Conservation (phyloP, 2,113 vertebrate genomes). For the Cheilinus undulatus region DNA sequence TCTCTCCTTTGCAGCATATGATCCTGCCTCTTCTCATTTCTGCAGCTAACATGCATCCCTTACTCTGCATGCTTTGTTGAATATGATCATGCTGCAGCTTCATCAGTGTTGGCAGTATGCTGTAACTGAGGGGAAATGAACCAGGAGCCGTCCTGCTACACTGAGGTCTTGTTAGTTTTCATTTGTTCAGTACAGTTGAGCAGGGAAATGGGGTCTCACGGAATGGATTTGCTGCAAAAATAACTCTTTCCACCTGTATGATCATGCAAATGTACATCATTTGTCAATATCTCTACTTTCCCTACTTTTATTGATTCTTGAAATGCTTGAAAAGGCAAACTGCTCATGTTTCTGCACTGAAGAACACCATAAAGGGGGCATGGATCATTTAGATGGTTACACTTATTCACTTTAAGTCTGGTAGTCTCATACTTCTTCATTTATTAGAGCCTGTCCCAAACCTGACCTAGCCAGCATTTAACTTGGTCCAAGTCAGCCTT, state of each 20-base stretch:
- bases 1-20: constrained; percentile 18
- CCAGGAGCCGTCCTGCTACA: constrained; percentile 19
- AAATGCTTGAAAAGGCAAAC: constrained; percentile 14
- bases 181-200: constrained; percentile 51
- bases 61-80: constrained; percentile 50
- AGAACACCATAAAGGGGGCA: background rate
- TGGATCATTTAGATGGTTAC: background rate
- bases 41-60: constrained; percentile 50
- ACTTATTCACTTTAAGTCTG: background rate
- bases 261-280: constrained; percentile 46
- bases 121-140: constrained; percentile 71
- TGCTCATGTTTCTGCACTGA: background rate
- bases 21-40: constrained; percentile 49
- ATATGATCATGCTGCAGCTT: constrained; percentile 62
- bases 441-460: background rate
- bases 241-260: constrained; percentile 49
- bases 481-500: too few species aligned
- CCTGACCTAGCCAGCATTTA: background rate
- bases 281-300: constrained; percentile 6
- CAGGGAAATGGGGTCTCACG: constrained; percentile 28
- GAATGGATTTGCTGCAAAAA: constrained; percentile 51
- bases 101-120: constrained; percentile 59
- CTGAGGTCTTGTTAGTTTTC: constrained; percentile 62
- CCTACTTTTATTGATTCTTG: constrained; percentile 7
- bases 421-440: background rate